Evolutionary conservation across 2,888 invertebrate species (phyloP), one percentile per base, ranked within the genome.

Genomic region (Baronia brevicornis): DNA sequence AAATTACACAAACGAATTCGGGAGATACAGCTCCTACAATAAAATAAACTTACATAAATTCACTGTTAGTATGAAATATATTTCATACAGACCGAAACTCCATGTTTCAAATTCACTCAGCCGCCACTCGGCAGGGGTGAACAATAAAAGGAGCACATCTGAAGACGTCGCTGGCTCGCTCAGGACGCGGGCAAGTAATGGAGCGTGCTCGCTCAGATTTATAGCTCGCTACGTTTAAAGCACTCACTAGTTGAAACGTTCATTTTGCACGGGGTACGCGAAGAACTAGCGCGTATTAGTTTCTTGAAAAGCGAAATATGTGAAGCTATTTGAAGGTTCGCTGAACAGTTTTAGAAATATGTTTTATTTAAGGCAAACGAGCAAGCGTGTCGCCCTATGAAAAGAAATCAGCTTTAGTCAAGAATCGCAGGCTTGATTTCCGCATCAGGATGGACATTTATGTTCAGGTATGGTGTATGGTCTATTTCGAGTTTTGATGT

Each of bases 121-220:
- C 41, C 43, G 28, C 42, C 30, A 25, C 39, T n/a, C n/a, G 39
- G 36, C 39, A 43, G 36, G 40, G 41, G 36, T 36, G 31, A 34
- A 35, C 41, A 42, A 43, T 43, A 39, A 42, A 44, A 43, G 40
- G 43, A 41, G 46, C 44, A 44, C 36, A 44, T 46, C 46, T 41
- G 37, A 36, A 28, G 14, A 22, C 32, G 32, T 36, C 39, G 26
- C 28, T 32, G 34, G 21, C 33, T 36, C 32, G 27, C 21, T 14
- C 29, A 12, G 47, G 41, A 43, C 46, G 43, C 36, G 38, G 40
- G 36, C 43, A 44, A 47, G 55, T 57, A 57, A 59, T 59, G 57
- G 57, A 51, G 45, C 54, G 48, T 46, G 46, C 46, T 44, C 46
- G 39, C 46, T 43, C 51, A 55, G 58, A 59, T 59, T 59, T 59